Base-by-base conservation (phyloP, 1,140 invertebrate species). In the Linepithema humile region DNA sequence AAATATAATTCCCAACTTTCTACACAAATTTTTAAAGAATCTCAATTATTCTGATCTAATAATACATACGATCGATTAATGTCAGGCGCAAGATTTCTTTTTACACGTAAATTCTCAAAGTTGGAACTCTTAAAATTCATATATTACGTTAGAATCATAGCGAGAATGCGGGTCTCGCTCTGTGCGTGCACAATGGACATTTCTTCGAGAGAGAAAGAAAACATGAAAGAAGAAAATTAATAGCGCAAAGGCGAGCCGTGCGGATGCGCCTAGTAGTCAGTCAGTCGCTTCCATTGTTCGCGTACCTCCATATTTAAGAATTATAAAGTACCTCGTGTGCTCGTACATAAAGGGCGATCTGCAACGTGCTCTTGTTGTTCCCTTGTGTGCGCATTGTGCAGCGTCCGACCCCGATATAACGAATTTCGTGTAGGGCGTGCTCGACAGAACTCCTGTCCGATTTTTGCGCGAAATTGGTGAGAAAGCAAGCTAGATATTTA, bases 271-370 rank as follows among this genome's bases (percentile, higher is more conserved):
- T 23, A 55, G 32, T 35, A 78, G 75, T 78, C 75, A 67, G 75
- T 78, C 75, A 78, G 75, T 67, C 45, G 75, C 40, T 40, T 64
- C 75, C 48, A 69, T 78, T 78, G 75, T 78, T 78, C 35, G 62
- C 62, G 32, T 3, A 48, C 62, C 62, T 78, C 45, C 62, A 69
- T 78, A 78, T 78, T 69, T 69, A 69, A 69, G 62, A 78, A 78
- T 78, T 78, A 78, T 78, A 78, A 78, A 69, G 43, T 67, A 26
- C 62, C 35, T 53, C 45, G 45, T 38, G 45, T n/a, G 32, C 59
- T 62, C 32, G 74, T 35, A 78, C 60, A 78, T 78, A 69, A 78
- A 78, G 48, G 62, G 23, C 29, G 20, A 40, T 23, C 38, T 53
- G 45, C 23, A 67, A 15, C 17, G 1, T 67, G 20, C 20, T 15